A percentile compares a stretch with the other conserved stretches of the same genome.
These are phyloP conservation scores for Portevinia maculata DNA, from an alignment of 2,888 invertebrate species.

Conservation along the genomic window DNA sequence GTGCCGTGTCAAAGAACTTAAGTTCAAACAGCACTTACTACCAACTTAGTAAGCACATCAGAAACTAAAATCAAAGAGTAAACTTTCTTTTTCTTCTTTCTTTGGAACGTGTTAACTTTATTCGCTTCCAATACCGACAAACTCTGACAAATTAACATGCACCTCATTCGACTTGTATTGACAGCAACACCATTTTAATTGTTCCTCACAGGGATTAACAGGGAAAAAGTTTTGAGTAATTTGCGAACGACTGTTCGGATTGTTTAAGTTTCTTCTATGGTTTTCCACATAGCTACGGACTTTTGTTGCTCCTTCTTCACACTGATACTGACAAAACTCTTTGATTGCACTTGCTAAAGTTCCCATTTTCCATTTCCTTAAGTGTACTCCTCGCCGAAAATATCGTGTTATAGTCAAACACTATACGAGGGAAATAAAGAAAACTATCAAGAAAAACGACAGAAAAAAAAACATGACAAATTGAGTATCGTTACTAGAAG, in stretches of 20 bases:
- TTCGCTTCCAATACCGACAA: constrained; percentile 5
- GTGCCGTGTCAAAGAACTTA: no score
- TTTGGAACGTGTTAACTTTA: constrained; percentile 13
- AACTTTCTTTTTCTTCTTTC: constrained; percentile 1
- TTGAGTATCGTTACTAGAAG: constrained; percentile 51
- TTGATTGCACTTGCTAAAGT: constrained; percentile 42
- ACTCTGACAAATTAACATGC: constrained; percentile 33
- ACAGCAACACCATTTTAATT: constrained; percentile 71
- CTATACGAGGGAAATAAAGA: constrained; percentile 23
- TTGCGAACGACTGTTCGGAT: constrained; percentile 57
- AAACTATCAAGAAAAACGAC: constrained; percentile 14
- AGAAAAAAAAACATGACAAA: constrained; percentile 46
- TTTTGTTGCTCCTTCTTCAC: neutral
- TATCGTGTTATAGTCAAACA: constrained; percentile 54
- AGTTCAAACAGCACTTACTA: no score
- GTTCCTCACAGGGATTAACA: constrained; percentile 52
- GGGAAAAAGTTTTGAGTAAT: constrained; percentile 53
- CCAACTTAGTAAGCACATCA: no score
- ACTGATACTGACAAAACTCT: constrained; percentile 5
- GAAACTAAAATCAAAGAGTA: constrained; percentile 25
- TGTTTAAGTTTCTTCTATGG: constrained; percentile 44
- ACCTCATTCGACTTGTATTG: constrained; percentile 33
- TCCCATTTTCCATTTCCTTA: constrained; percentile 35
- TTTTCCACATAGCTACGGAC: constrained; percentile 6
- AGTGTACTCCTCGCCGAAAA: constrained; percentile 4